A percentile compares a stretch with the other conserved stretches of the same genome.
phyloP scores from a whole-genome alignment of 2,113 vertebrate species.

The Silurus asotus region DNA sequence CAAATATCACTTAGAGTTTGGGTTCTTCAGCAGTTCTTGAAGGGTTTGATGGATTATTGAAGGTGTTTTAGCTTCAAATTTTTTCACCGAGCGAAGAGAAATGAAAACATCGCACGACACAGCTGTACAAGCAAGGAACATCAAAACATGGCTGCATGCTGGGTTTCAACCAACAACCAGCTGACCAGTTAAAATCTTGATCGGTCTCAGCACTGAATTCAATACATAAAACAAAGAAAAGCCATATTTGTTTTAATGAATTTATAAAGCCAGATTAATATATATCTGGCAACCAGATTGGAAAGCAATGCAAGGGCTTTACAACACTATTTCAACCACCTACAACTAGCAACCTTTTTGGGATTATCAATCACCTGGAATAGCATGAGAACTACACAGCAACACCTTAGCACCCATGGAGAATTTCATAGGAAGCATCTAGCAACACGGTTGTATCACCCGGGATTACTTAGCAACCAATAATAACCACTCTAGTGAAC shows the following conservation, averaged over 20 bases:
- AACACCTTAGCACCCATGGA: too few species aligned
- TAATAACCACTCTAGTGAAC: background rate
- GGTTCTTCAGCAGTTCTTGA: background rate
- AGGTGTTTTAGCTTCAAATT: background rate
- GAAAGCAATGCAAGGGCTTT: background rate
- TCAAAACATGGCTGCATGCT: background rate
- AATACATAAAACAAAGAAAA: background rate
- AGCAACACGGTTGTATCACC: background rate
- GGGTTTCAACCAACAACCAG: background rate
- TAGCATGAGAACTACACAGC: too few species aligned
- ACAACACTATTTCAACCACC: background rate
- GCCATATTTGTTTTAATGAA: background rate
- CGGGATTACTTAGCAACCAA: background rate
- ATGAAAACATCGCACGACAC: background rate
- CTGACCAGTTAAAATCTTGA: background rate
- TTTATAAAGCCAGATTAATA: background rate
- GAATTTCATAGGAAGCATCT: background rate
- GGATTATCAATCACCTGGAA: too few species aligned
- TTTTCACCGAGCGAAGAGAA: background rate
- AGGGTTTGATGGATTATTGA: background rate
- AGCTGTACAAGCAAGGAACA: background rate
- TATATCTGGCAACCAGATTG: background rate
- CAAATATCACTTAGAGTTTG: background rate
- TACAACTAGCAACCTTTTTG: too few species aligned
- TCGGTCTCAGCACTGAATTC: background rate